Evolutionary conservation across 2,888 invertebrate species (phyloP).

Genomic region (Acleris emargana): DNA sequence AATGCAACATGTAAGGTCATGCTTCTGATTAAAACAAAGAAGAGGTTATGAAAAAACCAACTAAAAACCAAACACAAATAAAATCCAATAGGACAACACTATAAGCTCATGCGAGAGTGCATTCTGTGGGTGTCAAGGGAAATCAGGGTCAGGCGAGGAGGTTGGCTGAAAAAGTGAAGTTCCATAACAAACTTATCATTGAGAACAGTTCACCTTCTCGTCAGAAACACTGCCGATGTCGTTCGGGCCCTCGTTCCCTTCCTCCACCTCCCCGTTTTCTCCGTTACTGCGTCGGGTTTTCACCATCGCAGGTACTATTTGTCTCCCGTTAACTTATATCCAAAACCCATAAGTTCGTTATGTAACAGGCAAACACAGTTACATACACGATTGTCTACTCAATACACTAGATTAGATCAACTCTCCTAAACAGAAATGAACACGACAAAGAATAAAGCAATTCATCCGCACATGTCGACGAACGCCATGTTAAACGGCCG

Average conservation of each 20-base stretch:
- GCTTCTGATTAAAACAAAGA: slow-evolving; percentile 24
- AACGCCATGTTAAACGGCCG: slow-evolving; percentile 77
- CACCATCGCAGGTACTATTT: slow-evolving; percentile 71
- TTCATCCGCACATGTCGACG: slow-evolving; percentile 78
- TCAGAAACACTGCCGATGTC: slow-evolving; percentile 78
- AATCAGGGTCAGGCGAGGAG: slow-evolving; percentile 64
- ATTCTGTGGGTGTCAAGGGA: slow-evolving; percentile 40
- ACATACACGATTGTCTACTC: slow-evolving; percentile 56
- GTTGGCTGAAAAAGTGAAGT: slow-evolving; percentile 45
- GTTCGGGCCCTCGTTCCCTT: slow-evolving; percentile 76
- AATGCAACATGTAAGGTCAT: slow-evolving; percentile 17
- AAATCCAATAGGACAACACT: slow-evolving; percentile 18
- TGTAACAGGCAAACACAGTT: slow-evolving; percentile 59
- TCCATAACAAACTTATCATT: slow-evolving; percentile 57
- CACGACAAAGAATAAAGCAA: slow-evolving; percentile 72
- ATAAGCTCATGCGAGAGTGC: slow-evolving; percentile 71
- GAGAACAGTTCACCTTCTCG: slow-evolving; percentile 76
- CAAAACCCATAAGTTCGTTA: slow-evolving; percentile 60
- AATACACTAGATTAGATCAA: slow-evolving; percentile 49
- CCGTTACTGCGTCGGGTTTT: slow-evolving; percentile 83
- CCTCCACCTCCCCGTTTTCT: slow-evolving; percentile 80
- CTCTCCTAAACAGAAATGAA: slow-evolving; percentile 60
- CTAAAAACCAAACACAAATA: slow-evolving; percentile 3
- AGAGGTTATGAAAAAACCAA: slow-evolving; percentile 3
- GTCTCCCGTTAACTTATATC: slow-evolving; percentile 65